Evolutionary conservation across 2,888 invertebrate genomes (phyloP), one percentile per base, ranked within the genome.

Genomic region (Drosophila ezoana): DNA sequence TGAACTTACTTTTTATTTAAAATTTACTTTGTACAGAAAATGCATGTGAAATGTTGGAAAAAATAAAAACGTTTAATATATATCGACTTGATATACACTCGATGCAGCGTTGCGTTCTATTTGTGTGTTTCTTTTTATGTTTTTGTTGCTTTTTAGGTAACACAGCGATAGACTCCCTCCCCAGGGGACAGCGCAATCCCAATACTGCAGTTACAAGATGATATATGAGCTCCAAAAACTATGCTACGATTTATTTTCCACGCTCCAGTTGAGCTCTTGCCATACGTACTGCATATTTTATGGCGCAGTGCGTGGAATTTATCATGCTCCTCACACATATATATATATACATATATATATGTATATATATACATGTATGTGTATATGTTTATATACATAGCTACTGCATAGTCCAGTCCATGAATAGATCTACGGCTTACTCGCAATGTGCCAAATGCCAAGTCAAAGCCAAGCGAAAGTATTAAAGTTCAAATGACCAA

Each of bases 41-140:
- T 87, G 85, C 87, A 87, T 81, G 86, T 79, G 81, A 82, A 86
- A 89, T 88, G 84, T 87, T 82, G 87, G 66, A 87, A 83, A 69
- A 49, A 70, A 53, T 45, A 45, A 65, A 63, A 59, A 51, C 75
- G 63, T 60, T 74, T 77, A 77, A 74, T 65, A 40, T 66, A 60
- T 43, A 47, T 4, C 16, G 8, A 33, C n/a, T 45, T 28, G n/a
- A 56, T 45, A 37, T 23, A 33, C 23, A 14, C 33, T 8, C 18
- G 3, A 23, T 44, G 53, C 14, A 23, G 32, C 23, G 43, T 13
- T 23, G 14, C 14, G 20, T 10, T n/a, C 11, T 20, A 13, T 33
- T 28, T 4, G 6, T 1, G 1, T 2, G 13, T 47, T 4, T n/a
- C 3, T 35, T 5, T 18, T 2, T 13, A n/a, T 28, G 28, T 28